Evolutionary conservation across 2,113 vertebrate species (phyloP), one percentile per base, ranked within the genome.

Genomic region (Terrapene triunguis): DNA sequence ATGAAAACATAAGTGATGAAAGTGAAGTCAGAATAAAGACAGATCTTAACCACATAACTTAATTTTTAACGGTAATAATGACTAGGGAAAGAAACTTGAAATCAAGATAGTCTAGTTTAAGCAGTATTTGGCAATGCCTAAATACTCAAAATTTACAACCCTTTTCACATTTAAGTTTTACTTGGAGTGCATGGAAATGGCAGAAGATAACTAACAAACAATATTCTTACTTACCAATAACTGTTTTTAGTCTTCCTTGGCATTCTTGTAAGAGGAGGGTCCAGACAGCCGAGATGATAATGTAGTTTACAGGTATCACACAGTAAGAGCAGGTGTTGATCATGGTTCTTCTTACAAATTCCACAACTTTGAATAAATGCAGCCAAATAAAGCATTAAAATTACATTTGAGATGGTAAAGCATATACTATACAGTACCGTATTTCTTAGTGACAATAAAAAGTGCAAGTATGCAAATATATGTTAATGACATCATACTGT

Each of bases 201-300:
- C 10, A 79, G 12, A 78, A 65, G 53, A 88, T 59, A 82, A 78
- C 2, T n/a, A 0, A 80, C 25, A 25, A 89, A 88, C 80, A 55
- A 51, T 6, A 17, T 50, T 95, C 99, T 99, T 97, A 99, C 99
- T 99, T 97, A 99, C 99, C 99, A 99, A 92, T 99, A 99, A 98
- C 99, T 99, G 97, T 99, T 99, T 98, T 99, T 99, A 93, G 99
- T 99, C 98, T 99, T 99, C 97, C 99, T 99, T 90, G 99, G 99
- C 99, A 99, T 99, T 82, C 99, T 99, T 86, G 99, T 99, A 57
- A 99, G 99, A 29, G 99, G 99, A 5, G 99, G 99, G 93, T 99
- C 99, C 97, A 99, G 97, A 92, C 99, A 99, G 90, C 99, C 99
- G 93, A 99, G 99, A 98, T 99, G 99, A 93, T 99, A 99, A 98